phyloP scores from a whole-genome alignment of 1,140 invertebrate genomes.

The Hestina assimilis region DNA sequence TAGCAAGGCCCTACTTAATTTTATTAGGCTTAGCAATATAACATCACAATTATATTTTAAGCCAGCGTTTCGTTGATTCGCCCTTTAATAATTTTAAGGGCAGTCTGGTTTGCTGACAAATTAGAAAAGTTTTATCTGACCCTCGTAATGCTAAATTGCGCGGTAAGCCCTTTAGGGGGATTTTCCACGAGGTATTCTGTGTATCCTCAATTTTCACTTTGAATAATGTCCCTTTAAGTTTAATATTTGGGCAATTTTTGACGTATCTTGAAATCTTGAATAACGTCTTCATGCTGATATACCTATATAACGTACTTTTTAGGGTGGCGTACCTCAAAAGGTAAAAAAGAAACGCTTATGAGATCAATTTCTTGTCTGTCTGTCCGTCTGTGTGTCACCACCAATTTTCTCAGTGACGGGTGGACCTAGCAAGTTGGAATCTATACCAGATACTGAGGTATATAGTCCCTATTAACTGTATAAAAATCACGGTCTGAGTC shows the following conservation, averaged over 20 bases:
- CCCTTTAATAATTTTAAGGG: conserved; percentile 25
- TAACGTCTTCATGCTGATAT: not conserved
- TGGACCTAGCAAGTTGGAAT: too few species aligned
- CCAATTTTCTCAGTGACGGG: too few species aligned
- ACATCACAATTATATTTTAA: conserved; percentile 11
- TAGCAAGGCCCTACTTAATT: conserved; percentile 5
- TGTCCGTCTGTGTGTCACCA: too few species aligned
- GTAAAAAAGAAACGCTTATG: too few species aligned
- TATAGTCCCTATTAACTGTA: too few species aligned
- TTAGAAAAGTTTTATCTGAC: conserved; percentile 38
- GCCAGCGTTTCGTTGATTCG: conserved; percentile 13
- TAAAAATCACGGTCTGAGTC: too few species aligned
- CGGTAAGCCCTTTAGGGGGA: conserved; percentile 30
- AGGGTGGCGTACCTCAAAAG: too few species aligned
- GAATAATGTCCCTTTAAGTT: conserved; percentile 9
- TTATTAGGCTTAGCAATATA: conserved; percentile 20
- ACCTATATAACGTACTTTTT: too few species aligned
- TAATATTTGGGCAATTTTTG: conserved; percentile 15
- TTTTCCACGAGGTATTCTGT: conserved; percentile 17
- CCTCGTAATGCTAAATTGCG: conserved; percentile 24
- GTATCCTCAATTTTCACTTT: conserved; percentile 24
- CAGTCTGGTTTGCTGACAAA: conserved; percentile 21
- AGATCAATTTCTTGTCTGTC: too few species aligned
- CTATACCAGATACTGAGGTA: too few species aligned
- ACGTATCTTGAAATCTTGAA: conserved; percentile 8